Evolutionary conservation across 2,797 vertebrate genomes (phyloP), one percentile per base, ranked within the genome.

Genomic region (Acipenser ruthenus): DNA sequence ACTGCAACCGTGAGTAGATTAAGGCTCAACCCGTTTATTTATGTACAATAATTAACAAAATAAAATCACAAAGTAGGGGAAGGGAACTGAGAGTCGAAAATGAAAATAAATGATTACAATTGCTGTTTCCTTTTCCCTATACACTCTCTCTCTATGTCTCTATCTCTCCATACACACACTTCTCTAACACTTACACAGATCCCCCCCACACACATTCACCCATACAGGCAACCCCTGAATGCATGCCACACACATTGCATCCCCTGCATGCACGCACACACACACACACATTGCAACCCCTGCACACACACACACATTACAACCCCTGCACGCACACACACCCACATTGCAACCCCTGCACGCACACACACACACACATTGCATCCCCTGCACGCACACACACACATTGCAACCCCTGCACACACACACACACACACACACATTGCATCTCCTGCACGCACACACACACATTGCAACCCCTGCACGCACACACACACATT

Each of bases 401-500:
- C 11, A 10, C 59, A 60, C 59, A 15, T 12, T 50, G 56, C 8
- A n/a, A 2, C 8, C 62, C 23, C 12, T 53, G 52, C 52, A 60
- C 59, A 60, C 59, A 1, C 5, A 1, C 52, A 60, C 59, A 60
- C 59, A 1, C 5, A 1, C 59, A 60, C 59, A 60, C 5, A 6
- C 15, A 18, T 18, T 18, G 15, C 15, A 18, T 1, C 59, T 15
- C 59, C 15, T 23, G 37, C 5, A 6, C 59, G 9, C 59, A 60
- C 59, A 2, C 8, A 60, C 60, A 61, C 60, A 61, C 5, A 61
- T n/a, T n/a, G n/a, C n/a, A n/a, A n/a, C n/a, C n/a, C n/a, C n/a
- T n/a, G n/a, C 60, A 61, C 60, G 9, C 60, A 61, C 60, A 61
- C 60, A 61, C 60, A 60, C 59, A 6, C 59, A 61, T 37, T 23